These are phyloP conservation scores for Herpetotheres cachinnans DNA, from an alignment of 2,113 vertebrate species.

Conservation along the genomic window DNA sequence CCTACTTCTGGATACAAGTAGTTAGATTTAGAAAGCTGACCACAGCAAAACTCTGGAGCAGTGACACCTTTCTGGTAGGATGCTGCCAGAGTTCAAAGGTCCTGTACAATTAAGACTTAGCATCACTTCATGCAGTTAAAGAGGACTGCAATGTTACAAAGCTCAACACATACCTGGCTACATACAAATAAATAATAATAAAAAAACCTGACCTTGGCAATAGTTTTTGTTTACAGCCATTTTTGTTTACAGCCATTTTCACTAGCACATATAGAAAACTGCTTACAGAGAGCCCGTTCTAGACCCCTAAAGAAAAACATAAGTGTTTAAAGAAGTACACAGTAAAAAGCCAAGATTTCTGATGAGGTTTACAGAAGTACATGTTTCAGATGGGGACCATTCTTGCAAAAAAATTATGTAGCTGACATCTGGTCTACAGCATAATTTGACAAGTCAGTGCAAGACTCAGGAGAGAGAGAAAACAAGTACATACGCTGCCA, in stretches of 20 bases:
- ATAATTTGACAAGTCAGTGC: background rate
- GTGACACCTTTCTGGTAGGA: background rate
- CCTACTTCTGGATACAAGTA: background rate
- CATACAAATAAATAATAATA: background rate
- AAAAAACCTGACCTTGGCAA: background rate
- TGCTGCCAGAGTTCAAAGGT: background rate
- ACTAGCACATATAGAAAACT: background rate
- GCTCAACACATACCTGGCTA: background rate
- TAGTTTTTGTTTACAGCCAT: background rate
- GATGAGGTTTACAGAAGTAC: background rate
- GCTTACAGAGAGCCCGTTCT: background rate
- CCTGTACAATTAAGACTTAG: background rate
- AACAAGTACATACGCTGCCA: background rate
- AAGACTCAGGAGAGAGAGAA: background rate
- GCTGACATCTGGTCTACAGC: background rate
- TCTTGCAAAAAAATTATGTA: conserved; percentile 2
- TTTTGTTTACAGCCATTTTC: background rate
- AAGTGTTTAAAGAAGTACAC: background rate
- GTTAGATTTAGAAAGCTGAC: background rate
- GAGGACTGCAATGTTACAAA: background rate
- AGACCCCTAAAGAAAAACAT: background rate
- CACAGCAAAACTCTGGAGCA: background rate
- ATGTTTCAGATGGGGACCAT: background rate
- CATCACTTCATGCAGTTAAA: background rate
- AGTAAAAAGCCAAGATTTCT: background rate